Conservation (phyloP, 2,888 invertebrate genomes). For the Biston betularia region DNA sequence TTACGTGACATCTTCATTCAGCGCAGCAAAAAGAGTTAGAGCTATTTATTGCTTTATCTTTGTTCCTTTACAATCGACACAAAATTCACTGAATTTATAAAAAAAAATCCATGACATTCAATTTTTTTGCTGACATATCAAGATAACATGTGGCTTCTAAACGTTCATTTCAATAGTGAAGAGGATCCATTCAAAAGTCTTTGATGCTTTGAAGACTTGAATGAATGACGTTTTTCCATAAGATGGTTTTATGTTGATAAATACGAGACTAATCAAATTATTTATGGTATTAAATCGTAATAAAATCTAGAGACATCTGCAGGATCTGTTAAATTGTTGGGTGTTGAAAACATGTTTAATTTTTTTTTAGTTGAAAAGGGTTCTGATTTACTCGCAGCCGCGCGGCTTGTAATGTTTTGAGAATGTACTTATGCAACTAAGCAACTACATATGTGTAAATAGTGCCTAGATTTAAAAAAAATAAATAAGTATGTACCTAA, state of each 20-base stretch:
- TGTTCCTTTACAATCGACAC: slow-evolving; percentile 33
- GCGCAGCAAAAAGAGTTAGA: slow-evolving; percentile 22
- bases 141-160: slow-evolving; percentile 86
- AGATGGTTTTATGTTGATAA: slow-evolving; percentile 83
- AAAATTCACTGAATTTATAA: slow-evolving; percentile 23
- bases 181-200: slow-evolving; percentile 38
- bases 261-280: slow-evolving; percentile 86
- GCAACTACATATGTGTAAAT: too few species aligned
- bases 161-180: slow-evolving; percentile 70
- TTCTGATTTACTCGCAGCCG: slow-evolving; percentile 2
- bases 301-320: slow-evolving; percentile 78
- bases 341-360: slow-evolving; percentile 12
- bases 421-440: too few species aligned
- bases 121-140: slow-evolving; percentile 62
- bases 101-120: slow-evolving; percentile 22
- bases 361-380: slow-evolving; percentile 13
- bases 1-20: slow-evolving; percentile 30
- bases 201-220: slow-evolving; percentile 65
- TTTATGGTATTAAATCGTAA: slow-evolving; percentile 83
- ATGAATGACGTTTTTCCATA: slow-evolving; percentile 81
- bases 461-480: too few species aligned
- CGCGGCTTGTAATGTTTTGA: too few species aligned
- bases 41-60: slow-evolving; percentile 25
- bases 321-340: slow-evolving; percentile 35
- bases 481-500: too few species aligned